These are phyloP conservation scores for Merodon equestris DNA, from an alignment of 2,888 invertebrate species.

Conservation along the genomic window DNA sequence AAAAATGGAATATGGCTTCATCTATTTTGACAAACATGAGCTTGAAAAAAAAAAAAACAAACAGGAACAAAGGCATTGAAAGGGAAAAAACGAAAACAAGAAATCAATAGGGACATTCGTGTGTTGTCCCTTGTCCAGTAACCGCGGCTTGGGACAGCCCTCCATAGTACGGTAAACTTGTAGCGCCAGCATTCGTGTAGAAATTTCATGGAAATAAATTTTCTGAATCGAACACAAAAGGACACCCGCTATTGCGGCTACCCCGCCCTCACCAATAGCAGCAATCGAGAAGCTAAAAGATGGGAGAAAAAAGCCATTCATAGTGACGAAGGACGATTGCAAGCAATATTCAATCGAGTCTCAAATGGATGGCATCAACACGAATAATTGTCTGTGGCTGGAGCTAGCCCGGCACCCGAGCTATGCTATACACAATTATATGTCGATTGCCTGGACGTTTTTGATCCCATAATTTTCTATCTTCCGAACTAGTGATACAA, in stretches of 20 bases:
- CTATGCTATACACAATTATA: no score
- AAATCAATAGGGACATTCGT: slow-evolving; percentile 15
- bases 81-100: not conserved
- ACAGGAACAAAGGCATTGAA: no score
- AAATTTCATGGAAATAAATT: slow-evolving; percentile 42
- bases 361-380: no score
- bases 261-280: no score
- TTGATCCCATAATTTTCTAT: no score
- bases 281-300: not conserved
- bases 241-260: not conserved
- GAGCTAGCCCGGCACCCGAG: no score
- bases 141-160: not conserved
- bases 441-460: no score
- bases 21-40: slow-evolving; percentile 23
- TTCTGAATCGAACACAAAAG: slow-evolving; percentile 19
- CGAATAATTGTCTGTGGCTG: no score
- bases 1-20: slow-evolving; percentile 23
- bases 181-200: slow-evolving; percentile 22
- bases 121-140: slow-evolving; percentile 14
- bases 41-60: slow-evolving; percentile 23
- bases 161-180: not conserved
- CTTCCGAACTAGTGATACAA: no score
- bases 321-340: no score
- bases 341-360: no score
- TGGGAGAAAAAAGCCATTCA: not conserved